Evolutionary conservation across 2,888 invertebrate species (phyloP), one percentile per base, ranked within the genome.

Genomic region (Callyntrura guangdongensis): DNA sequence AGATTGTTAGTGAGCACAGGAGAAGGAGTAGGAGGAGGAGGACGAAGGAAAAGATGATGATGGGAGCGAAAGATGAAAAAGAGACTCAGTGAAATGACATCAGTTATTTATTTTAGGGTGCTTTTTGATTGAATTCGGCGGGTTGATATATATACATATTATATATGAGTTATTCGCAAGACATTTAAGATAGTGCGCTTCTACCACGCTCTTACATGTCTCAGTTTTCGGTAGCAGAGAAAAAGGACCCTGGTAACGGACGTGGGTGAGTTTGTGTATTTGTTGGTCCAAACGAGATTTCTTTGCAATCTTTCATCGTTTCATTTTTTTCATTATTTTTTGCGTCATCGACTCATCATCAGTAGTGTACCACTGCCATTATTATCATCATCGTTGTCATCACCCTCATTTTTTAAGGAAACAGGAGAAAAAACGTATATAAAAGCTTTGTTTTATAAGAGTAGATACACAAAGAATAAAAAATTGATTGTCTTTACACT

Each of bases 101-200:
- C 81, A 69, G 81, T 87, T 87, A 87, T 87, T 81, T 87, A 87
- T 87, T 87, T 87, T 69, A 49, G 53, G 81, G 64, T 59, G 27
- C 81, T 81, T 81, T 64, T 81, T 79, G 67, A 79, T 87, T 87
- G 81, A 87, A 87, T 81, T 74, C 64, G 11, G 12, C 20, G 45
- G 81, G 45, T 82, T 45, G 81, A 61, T 82, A 82, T 45, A 77
- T 36, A 36, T 59, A 59, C 8, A 17, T 59, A 59, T 53, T 36
- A 36, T 59, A 59, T 53, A 17, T 59, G n/a, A 11, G 59, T 14
- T 82, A 22, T 77, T 77, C 14, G 1, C 22, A 11, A 12, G 12
- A 14, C 17, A 82, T 82, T 61, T 61, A 82, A 82, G 27, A 61
- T 61, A 17, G 74, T 49, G 22, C 17, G 14, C 17, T 9, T 27